Conservation (phyloP, 2,113 vertebrate genomes). For the Camelus dromedarius region DNA sequence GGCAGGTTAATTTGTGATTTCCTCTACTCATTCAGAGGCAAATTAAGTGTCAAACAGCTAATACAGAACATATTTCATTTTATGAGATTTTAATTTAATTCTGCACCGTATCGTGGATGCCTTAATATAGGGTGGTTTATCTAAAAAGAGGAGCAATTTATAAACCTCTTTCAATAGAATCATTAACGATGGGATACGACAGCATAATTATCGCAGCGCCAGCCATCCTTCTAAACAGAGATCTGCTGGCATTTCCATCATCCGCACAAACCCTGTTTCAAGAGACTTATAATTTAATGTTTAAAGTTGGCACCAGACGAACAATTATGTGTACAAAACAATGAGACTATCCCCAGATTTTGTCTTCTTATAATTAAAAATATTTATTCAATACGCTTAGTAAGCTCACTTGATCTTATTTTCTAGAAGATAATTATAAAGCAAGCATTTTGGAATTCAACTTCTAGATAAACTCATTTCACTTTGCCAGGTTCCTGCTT, state of each 20-base stretch:
- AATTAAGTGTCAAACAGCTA: slow-evolving; percentile 99
- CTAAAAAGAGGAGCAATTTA: slow-evolving; percentile 94
- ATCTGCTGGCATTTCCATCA: slow-evolving; percentile 84
- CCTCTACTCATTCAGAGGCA: slow-evolving; percentile 99
- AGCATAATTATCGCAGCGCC: slow-evolving; percentile 87
- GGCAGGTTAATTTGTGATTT: slow-evolving; percentile 99
- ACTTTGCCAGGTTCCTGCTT: not conserved
- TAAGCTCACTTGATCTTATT: slow-evolving; percentile 33
- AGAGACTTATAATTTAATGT: slow-evolving; percentile 80
- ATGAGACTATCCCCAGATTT: slow-evolving; percentile 59
- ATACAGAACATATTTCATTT: slow-evolving; percentile 99
- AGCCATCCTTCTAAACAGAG: slow-evolving; percentile 81
- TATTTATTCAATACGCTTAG: slow-evolving; percentile 37
- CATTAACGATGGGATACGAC: slow-evolving; percentile 95
- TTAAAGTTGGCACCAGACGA: slow-evolving; percentile 80
- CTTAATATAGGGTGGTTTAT: slow-evolving; percentile 93
- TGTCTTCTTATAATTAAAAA: slow-evolving; percentile 67
- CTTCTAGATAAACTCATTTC: slow-evolving; percentile 19
- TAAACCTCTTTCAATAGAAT: slow-evolving; percentile 98
- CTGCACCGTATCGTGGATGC: slow-evolving; percentile 92
- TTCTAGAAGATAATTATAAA: slow-evolving; percentile 32
- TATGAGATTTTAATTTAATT: slow-evolving; percentile 99
- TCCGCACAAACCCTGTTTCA: slow-evolving; percentile 79
- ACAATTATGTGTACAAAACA: slow-evolving; percentile 80
- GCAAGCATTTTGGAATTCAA: slow-evolving; percentile 18